Conservation (phyloP, 2,888 invertebrate species). For the Napeogenes sylphis region DNA sequence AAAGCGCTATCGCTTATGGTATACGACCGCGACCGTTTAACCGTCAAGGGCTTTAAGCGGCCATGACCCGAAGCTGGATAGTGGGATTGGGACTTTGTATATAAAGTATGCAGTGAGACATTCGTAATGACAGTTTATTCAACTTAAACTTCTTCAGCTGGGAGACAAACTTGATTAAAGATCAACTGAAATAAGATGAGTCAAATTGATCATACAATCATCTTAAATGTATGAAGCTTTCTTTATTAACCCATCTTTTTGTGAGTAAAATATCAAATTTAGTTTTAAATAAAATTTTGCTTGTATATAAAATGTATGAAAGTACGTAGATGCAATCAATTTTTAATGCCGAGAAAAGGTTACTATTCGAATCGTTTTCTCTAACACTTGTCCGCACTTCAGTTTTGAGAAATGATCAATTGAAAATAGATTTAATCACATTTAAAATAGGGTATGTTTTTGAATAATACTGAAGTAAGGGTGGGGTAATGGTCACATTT, state of each 20-base stretch:
- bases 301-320: too few species aligned
- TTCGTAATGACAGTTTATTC: constrained; percentile 44
- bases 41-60: constrained; percentile 76
- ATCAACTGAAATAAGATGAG: constrained; percentile 21
- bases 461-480: constrained; percentile 38
- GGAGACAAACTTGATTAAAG: constrained; percentile 34
- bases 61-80: constrained; percentile 66
- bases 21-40: constrained; percentile 59
- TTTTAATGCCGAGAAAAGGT: too few species aligned
- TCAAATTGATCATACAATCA: neutral
- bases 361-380: neutral
- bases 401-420: constrained; percentile 33
- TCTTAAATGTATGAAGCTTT: constrained; percentile 1
- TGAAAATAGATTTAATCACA: constrained; percentile 44
- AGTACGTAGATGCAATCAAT: too few species aligned
- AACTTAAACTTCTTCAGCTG: constrained; percentile 34
- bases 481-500: constrained; percentile 68
- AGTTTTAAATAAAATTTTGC: too few species aligned
- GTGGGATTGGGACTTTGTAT: constrained; percentile 43
- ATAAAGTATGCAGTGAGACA: constrained; percentile 26
- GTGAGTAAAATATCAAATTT: too few species aligned
- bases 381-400: constrained; percentile 49
- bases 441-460: constrained; percentile 48
- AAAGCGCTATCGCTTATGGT: constrained; percentile 52
- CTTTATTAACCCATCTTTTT: neutral